Evolutionary conservation across 2,797 vertebrate genomes (phyloP).

Genomic region (Anas bernieri): DNA sequence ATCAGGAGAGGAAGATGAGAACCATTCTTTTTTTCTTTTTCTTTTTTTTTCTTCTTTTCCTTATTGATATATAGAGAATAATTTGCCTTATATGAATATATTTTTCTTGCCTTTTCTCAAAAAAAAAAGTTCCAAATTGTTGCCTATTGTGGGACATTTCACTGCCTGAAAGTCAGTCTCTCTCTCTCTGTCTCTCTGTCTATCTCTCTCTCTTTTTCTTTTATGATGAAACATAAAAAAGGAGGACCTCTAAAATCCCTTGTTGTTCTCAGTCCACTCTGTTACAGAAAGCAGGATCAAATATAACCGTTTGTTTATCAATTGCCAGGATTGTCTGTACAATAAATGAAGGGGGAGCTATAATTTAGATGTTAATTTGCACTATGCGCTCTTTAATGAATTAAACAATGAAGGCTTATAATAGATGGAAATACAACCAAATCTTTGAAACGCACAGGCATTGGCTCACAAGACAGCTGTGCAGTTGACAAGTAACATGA

Average conservation of each 20-base stretch:
- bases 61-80: conserved; percentile 37
- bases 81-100: conserved; percentile 63
- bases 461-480: conserved; percentile 86
- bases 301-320: conserved; percentile 80
- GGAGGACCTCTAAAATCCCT: conserved; percentile 63
- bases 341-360: conserved; percentile 79
- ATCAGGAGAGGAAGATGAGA: conserved; percentile 67
- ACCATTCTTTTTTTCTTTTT: neutral
- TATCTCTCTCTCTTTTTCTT: conserved; percentile 26
- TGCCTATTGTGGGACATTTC: conserved; percentile 63
- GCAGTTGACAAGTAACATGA: conserved; percentile 88
- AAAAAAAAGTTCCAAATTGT: conserved; percentile 72
- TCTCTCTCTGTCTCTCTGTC: neutral
- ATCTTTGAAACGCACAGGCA: conserved; percentile 84
- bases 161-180: conserved; percentile 56
- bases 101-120: conserved; percentile 66
- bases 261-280: conserved; percentile 53
- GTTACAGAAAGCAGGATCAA: conserved; percentile 70
- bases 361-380: conserved; percentile 87
- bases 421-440: conserved; percentile 87
- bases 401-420: conserved; percentile 85
- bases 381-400: conserved; percentile 80
- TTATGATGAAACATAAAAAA: conserved; percentile 50
- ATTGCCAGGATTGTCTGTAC: conserved; percentile 75
- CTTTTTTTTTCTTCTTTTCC: neutral